Evolutionary conservation across 2,888 invertebrate genomes (phyloP), one percentile per base, ranked within the genome.

Genomic region (Tenthredo scrophulariae): DNA sequence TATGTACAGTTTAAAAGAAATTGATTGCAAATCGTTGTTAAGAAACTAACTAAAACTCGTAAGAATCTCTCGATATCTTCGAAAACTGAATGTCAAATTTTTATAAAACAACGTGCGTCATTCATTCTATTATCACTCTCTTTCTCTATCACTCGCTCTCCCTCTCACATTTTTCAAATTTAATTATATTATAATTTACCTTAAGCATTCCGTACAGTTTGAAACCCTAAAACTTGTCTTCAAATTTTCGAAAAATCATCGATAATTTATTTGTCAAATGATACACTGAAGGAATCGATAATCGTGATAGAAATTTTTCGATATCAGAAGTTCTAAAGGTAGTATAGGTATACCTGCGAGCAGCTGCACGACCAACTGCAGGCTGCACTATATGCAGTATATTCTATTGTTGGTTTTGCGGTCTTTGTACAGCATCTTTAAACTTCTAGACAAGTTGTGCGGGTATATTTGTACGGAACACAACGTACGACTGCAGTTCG

Each of bases 1-100:
- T 85, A 85, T 85, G 65, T 85, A 85, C 85, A 85, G 80, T 80
- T 85, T 70, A 67, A 90, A 90, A 89, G 86, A 89, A 89, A 90
- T 74, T 88, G 86, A 85, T 88, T 88, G 87, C 86, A 85, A 88
- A 91, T 92, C 92, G 92, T 92, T 92, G 91, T 91, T 90, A 89
- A 89, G 90, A 91, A 91, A 91, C 90, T 89, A 74, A 92, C 89
- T 87, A 87, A 91, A 89, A 43, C 37, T 72, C 58, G 58, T 80
- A 40, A 62, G 80, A 40, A 62, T 40, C 54, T 29, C 26, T 46
- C 70, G 79, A 70, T 82, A 22, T 54, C 46, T 65, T 65, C 15
- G 75, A 62, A 54, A 84, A 37, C 9, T 2, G 33, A 77, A 54
- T 77, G 2, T 13, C 7, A 18, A 58, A 54, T 75, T 15, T 29